Evolutionary conservation across 2,797 vertebrate species (phyloP), one percentile per base, ranked within the genome.

Genomic region (Gymnothorax javanicus): DNA sequence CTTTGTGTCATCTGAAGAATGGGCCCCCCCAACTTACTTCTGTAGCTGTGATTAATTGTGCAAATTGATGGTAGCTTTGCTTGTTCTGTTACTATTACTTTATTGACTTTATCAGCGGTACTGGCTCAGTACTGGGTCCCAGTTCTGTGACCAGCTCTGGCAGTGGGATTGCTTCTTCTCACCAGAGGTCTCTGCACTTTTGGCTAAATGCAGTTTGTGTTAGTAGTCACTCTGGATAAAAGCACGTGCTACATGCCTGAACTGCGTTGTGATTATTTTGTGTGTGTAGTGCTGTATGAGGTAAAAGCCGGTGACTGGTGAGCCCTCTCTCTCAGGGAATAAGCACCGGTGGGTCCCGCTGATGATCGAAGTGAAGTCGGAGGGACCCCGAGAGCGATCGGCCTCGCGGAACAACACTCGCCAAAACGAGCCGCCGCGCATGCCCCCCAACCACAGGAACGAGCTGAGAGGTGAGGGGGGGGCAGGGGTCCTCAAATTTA

Each of bases 261-360:
- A 2, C 13, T 11, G 4, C 12, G 27, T 0, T 7, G 67, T 69
- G 67, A 69, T 69, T 69, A n/a, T 69, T 0, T 25, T 69, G 20
- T 13, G 69, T 73, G n/a, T 71, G 7, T 33, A 12, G n/a, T 27
- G n/a, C 20, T 67, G 62, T 6, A 8, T 12, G 69, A 4, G 27
- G n/a, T 54, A 25, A 58, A 83, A 27, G 33, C 50, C 3, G 23
- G 7, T 2, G 8, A 57, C 50, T 57, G 50, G 43, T 7, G 1
- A 3, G 0, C 62, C 62, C 17, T 13, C 23, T 64, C 62, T 64
- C 89, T 85, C 89, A 97, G 98, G 98, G 89, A 99, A 97, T 95
- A 99, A 99, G 94, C 98, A 99, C 92, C 98, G 97, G 94, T 99
- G 98, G 98, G 97, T 99, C 92, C 98, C 98, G 9, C 95, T 99